These are phyloP conservation scores for Drosophila oshimai DNA, from an alignment of 1,140 invertebrate species.

Conservation along the genomic window DNA sequence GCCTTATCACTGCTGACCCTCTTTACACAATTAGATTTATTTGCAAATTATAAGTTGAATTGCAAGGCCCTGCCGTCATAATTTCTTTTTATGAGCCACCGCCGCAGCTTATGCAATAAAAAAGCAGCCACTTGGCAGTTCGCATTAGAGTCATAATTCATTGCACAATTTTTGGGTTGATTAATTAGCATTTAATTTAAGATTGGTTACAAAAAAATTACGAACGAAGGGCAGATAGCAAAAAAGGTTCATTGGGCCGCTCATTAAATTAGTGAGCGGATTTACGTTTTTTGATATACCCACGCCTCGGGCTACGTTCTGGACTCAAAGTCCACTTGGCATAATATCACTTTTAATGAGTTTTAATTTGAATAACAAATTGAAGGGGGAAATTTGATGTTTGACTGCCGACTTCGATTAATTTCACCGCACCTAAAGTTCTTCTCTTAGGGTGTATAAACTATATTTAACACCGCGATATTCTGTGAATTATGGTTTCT, in stretches of 20 bases:
- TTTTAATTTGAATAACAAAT: conserved; percentile 52
- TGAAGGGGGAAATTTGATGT: conserved; percentile 2
- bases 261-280: conserved; percentile 69
- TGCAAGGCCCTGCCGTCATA: conserved; percentile 30
- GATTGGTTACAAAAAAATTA: conserved; percentile 27
- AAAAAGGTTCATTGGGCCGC: conserved; percentile 51
- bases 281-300: conserved; percentile 32
- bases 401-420: not conserved
- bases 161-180: conserved; percentile 61
- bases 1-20: conserved; percentile 31
- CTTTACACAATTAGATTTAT: conserved; percentile 70
- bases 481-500: not conserved
- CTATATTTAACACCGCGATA: not conserved
- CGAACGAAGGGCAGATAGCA: conserved; percentile 6
- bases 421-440: conserved; percentile 1
- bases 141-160: conserved; percentile 49
- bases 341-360: conserved; percentile 33
- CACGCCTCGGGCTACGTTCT: not conserved
- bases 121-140: conserved; percentile 45
- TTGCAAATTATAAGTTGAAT: conserved; percentile 69
- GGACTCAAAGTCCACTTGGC: not conserved
- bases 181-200: conserved; percentile 69
- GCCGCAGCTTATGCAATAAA: conserved; percentile 61
- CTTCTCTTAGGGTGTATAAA: not conserved
- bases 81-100: conserved; percentile 36